These are phyloP conservation scores for Stylophora pistillata DNA, from an alignment of 64 coral and sea anemone species.

Conservation along the genomic window DNA sequence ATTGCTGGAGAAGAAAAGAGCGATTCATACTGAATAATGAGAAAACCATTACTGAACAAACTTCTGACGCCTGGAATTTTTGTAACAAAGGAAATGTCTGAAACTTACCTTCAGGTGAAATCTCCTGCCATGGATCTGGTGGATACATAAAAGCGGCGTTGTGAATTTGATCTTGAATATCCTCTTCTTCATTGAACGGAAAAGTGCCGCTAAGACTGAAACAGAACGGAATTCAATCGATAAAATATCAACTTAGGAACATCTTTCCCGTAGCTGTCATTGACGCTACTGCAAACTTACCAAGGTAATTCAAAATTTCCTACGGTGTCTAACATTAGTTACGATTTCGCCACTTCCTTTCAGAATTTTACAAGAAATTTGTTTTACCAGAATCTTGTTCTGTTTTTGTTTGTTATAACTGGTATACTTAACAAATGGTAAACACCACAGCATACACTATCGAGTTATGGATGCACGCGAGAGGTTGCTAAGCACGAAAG, in stretches of 20 bases:
- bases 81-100: not conserved
- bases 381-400: no score
- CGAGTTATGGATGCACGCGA: no score
- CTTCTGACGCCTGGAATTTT: not conserved
- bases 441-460: no score
- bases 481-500: no score
- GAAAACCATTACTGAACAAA: not conserved
- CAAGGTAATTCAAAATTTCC: no score
- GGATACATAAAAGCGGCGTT: conserved; percentile 99
- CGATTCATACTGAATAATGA: not conserved
- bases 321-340: no score
- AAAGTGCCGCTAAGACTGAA: conserved; percentile 95
- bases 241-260: not conserved
- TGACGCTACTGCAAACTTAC: no score
- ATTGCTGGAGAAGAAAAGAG: conserved; percentile 64
- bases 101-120: conserved; percentile 75
- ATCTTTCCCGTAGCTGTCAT: no score
- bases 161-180: conserved; percentile 97
- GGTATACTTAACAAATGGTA: no score
- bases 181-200: conserved; percentile 97
- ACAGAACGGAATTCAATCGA: not conserved
- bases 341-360: no score
- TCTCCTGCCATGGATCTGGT: conserved; percentile 91
- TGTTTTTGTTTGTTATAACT: no score
- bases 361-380: no score